phyloP scores from a whole-genome alignment of 2,888 invertebrate genomes.

The Heterodera filipjevi region DNA sequence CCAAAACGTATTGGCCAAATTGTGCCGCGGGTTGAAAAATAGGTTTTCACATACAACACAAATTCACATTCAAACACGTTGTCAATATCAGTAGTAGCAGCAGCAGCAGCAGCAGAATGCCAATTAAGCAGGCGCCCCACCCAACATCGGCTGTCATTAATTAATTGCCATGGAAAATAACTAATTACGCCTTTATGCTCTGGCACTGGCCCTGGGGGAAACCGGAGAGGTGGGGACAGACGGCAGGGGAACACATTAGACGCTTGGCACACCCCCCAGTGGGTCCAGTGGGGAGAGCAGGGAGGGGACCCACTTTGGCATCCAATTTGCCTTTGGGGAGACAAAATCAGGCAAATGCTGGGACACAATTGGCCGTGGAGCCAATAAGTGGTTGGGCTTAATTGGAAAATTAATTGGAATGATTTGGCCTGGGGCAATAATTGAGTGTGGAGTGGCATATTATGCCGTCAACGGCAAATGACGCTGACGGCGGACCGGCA shows the following conservation, averaged over 20 bases:
- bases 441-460: not conserved
- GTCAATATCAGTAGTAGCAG: not conserved
- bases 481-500: too few relatives aligned
- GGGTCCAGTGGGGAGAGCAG: not conserved
- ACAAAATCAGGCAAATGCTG: not conserved
- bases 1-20: too few relatives aligned
- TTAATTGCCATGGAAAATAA: slow-evolving; percentile 24
- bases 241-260: not conserved
- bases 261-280: not conserved
- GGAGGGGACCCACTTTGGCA: not conserved
- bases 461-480: not conserved
- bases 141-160: not conserved
- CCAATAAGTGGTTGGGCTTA: not conserved
- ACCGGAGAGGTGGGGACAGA: not conserved
- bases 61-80: not conserved
- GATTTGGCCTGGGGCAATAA: not conserved
- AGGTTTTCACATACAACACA: slow-evolving; percentile 3
- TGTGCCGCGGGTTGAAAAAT: not conserved
- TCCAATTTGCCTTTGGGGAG: not conserved
- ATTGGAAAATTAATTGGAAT: slow-evolving; percentile 19
- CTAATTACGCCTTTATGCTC: not conserved
- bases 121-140: not conserved
- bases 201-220: not conserved
- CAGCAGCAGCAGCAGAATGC: not conserved
- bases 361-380: not conserved